Conservation (phyloP, 2,888 invertebrate genomes). For the Trypoxylon attenuatum region DNA sequence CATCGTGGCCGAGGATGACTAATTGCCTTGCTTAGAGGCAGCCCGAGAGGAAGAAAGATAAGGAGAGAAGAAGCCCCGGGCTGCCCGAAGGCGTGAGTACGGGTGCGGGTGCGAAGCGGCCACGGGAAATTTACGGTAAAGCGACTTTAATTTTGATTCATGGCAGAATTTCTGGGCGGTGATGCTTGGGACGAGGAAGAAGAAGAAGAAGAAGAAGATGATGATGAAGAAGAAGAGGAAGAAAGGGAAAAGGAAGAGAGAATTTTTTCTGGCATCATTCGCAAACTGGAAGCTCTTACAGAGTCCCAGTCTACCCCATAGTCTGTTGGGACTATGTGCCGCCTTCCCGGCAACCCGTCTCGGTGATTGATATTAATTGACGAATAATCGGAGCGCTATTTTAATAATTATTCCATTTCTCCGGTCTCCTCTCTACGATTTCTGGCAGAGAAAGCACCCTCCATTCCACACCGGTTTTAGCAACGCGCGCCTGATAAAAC, state of each 20-base stretch:
- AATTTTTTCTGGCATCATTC: slow-evolving; percentile 16
- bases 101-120: slow-evolving; percentile 20
- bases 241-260: neutral
- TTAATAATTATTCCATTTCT: neutral
- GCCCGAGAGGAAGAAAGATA: slow-evolving; percentile 25
- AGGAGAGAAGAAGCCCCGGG: too few relatives aligned
- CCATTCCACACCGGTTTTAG: neutral
- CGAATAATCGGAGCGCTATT: neutral
- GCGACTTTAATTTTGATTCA: slow-evolving; percentile 70
- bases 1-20: slow-evolving; percentile 59
- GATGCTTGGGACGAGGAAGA: neutral
- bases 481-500: neutral
- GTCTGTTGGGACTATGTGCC: neutral
- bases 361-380: neutral
- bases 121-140: slow-evolving; percentile 59
- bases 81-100: slow-evolving; percentile 7
- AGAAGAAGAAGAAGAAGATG: too few relatives aligned
- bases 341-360: neutral
- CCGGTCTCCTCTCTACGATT: neutral
- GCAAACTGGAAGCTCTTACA: slow-evolving; percentile 11
- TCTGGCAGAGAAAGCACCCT: neutral
- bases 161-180: slow-evolving; percentile 47
- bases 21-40: slow-evolving; percentile 62
- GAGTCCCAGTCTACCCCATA: too few relatives aligned
- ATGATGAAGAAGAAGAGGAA: too few relatives aligned